Evolutionary conservation across 2,113 vertebrate genomes (phyloP).

Genomic region (Periophthalmodon schlosseri): DNA sequence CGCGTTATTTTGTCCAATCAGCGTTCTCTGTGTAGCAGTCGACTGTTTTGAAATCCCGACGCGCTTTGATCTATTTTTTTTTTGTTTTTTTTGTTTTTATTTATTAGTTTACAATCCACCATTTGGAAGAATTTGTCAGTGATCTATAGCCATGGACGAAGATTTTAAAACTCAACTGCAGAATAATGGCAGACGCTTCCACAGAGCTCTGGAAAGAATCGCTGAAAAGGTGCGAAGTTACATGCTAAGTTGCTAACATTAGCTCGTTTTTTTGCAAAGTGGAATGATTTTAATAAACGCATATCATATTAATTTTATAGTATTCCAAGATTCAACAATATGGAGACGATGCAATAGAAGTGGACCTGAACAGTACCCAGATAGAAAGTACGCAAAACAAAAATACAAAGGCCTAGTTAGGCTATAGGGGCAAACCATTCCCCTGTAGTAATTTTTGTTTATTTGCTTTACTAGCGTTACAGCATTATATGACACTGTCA

Average conservation of each 20-base stretch:
- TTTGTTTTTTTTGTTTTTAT: rapidly evolving
- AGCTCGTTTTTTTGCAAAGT: background rate
- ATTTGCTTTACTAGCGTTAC: conserved; percentile 31
- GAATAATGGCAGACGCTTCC: conserved; percentile 38
- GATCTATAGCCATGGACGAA: conserved; percentile 7
- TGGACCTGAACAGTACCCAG: conserved; percentile 43
- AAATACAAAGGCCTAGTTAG: background rate
- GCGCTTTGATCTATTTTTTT: too few relatives aligned
- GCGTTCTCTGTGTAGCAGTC: background rate
- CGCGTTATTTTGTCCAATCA: conserved; percentile 52
- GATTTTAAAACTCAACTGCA: rapidly evolving
- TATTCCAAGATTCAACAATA: conserved; percentile 58
- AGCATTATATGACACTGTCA: conserved; percentile 13
- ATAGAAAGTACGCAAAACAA: conserved; percentile 2
- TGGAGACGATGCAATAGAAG: conserved; percentile 41
- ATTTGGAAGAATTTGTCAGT: background rate
- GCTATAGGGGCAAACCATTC: background rate
- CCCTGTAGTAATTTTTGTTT: background rate
- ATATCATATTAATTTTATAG: conserved; percentile 33
- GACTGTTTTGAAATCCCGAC: conserved; percentile 26
- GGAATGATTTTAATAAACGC: background rate
- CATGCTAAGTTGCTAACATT: background rate
- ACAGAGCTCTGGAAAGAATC: conserved; percentile 56
- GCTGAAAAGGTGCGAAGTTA: conserved; percentile 59
- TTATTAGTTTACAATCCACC: background rate